Base-by-base conservation (phyloP, 2,113 vertebrate genomes). In the Crotalus tigris region DNA sequence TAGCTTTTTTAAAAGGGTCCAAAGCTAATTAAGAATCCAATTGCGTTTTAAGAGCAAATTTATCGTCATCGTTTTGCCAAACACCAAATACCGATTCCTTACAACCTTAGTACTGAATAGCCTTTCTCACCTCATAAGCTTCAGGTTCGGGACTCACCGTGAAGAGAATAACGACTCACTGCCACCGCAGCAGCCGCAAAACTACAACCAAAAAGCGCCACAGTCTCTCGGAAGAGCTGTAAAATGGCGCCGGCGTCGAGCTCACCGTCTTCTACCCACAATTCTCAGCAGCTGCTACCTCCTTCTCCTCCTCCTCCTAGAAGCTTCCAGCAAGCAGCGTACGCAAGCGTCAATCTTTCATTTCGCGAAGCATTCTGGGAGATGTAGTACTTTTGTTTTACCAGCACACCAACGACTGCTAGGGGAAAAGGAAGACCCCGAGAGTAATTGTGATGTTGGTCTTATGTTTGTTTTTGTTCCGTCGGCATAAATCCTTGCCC, bases 251-350 rank as follows among this genome's bases (percentile, higher is more conserved):
- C 95, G 2, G 54, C 0, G 15, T 33, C 93, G 13, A 86, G 93
- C 96, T 95, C 29, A 1, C 95, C 96, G 97, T 98, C 98, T 98
- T 97, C 97, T 98, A 97, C 98, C 98, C 98, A 98, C 93, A 92
- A 64, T 89, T 1, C 97, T 23, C 92, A 88, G 93, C 96, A 92
- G 96, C 61, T 23, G 1, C 53, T 49, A 93, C 33, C n/a, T 0
- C 57, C 58, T 39, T 39, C 39, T 44, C 85, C 91, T 91, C 49
- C 49, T 10, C 49, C 49, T 69, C n/a, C 29, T 69, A 85, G 95
- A 94, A 95, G n/a, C 0, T 94, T 96, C 98, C 96, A 95, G 15
- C 90, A 15, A 39, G 4, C 0, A 91, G 96, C 93, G 93, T 0
- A 92, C 92, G 94, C 90, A 0, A 21, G 0, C 51, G 29, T 13